Percentiles rank a stretch among this genome's conserved stretches.
These are phyloP conservation scores for Etheostoma perlongum DNA, from an alignment of 2,797 vertebrate species.

Conservation along the genomic window DNA sequence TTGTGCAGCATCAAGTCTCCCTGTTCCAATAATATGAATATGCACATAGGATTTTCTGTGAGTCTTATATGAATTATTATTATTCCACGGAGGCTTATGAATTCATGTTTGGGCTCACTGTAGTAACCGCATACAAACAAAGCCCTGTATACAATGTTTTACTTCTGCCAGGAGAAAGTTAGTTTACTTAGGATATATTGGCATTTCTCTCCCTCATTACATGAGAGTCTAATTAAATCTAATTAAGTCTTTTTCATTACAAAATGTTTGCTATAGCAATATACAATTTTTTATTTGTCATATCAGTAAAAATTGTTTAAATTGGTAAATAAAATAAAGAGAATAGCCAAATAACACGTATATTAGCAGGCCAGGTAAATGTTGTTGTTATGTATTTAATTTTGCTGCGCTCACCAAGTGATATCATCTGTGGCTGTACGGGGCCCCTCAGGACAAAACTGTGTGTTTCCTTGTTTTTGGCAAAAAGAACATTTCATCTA, in stretches of 20 bases:
- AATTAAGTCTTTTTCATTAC: neutral
- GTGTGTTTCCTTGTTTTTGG: constrained; percentile 40
- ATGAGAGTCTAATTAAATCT: neutral
- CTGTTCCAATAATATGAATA: neutral
- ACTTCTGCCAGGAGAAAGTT: neutral
- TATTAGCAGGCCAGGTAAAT: neutral
- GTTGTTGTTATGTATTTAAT: neutral
- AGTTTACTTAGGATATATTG: neutral
- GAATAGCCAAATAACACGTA: neutral
- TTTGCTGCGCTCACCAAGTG: neutral
- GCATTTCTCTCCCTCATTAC: neutral
- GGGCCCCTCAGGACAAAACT: constrained; percentile 8
- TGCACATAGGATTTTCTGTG: constrained; percentile 5
- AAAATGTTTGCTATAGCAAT: neutral
- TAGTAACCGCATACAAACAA: neutral
- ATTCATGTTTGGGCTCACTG: neutral
- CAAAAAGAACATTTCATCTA: constrained; percentile 39
- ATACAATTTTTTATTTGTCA: neutral
- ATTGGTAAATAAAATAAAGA: neutral
- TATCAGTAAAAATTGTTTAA: neutral
- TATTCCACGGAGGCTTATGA: neutral
- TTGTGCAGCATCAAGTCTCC: neutral
- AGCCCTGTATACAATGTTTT: neutral
- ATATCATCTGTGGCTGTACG: neutral
- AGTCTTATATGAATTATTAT: neutral